Evolutionary conservation across 2,113 vertebrate species (phyloP).

Genomic region (Ginglymostoma cirratum): DNA sequence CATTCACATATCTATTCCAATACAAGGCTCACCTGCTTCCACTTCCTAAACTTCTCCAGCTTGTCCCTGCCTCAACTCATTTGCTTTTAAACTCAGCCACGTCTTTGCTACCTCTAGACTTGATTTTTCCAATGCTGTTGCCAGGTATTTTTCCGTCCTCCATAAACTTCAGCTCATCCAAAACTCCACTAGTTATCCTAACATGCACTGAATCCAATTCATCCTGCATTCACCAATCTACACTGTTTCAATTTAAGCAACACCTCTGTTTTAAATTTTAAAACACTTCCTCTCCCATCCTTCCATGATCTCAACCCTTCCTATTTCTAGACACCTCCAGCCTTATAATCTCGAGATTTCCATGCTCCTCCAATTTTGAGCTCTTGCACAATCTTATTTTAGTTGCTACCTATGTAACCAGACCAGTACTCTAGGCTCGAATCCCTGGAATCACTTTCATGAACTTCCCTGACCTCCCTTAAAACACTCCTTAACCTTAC

Average conservation of each 20-base stretch:
- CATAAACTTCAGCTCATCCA: background rate
- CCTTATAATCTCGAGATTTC: background rate
- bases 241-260: background rate
- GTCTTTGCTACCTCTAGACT: background rate
- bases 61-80: background rate
- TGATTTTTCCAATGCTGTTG: background rate
- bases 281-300: background rate
- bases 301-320: background rate
- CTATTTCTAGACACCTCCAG: background rate
- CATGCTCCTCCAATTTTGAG: background rate
- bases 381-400: background rate
- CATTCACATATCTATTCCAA: background rate
- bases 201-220: background rate
- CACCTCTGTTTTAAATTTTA: background rate
- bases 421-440: background rate
- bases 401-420: background rate
- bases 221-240: background rate
- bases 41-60: background rate
- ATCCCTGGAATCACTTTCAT: background rate
- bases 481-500: background rate
- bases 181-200: background rate
- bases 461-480: background rate
- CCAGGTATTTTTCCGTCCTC: background rate
- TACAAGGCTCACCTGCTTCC: background rate
- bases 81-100: background rate